Conservation (phyloP, 92 coral and sea anemone species). For the Zoanthus gigantus region DNA sequence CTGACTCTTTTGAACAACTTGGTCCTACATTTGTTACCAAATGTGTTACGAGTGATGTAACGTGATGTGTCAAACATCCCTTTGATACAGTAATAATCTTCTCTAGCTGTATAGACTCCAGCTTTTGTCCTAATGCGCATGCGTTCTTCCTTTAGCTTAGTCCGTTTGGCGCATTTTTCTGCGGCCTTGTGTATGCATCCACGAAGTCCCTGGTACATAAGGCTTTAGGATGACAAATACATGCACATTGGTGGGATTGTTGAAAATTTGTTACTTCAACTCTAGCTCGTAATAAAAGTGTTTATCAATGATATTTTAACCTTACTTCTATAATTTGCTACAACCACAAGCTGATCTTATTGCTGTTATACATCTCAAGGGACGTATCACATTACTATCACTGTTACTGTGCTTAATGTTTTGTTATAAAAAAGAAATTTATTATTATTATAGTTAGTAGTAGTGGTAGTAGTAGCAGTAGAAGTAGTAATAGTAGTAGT, state of each 20-base stretch:
- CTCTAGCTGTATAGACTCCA: not conserved
- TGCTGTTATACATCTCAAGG: too few relatives aligned
- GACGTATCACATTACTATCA: too few relatives aligned
- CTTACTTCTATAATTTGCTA: too few relatives aligned
- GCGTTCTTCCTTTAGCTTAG: not conserved
- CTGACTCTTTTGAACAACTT: conserved; percentile 16
- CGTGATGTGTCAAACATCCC: conserved; percentile 28
- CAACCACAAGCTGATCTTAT: too few relatives aligned
- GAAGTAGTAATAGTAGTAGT: too few relatives aligned
- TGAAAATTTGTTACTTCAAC: not conserved
- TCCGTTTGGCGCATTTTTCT: not conserved
- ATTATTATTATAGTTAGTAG: too few relatives aligned
- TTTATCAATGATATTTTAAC: too few relatives aligned
- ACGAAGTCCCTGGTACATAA: conserved; percentile 1
- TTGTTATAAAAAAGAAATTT: too few relatives aligned
- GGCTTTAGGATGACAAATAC: not conserved
- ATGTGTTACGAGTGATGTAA: conserved; percentile 3
- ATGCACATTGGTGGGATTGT: not conserved
- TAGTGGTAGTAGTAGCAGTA: too few relatives aligned
- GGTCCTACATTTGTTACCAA: not conserved
- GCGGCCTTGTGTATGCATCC: conserved; percentile 12
- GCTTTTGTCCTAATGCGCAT: not conserved
- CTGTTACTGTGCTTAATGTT: too few relatives aligned
- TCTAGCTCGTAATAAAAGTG: too few relatives aligned
- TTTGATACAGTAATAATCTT: conserved; percentile 23